Evolutionary conservation across 2,797 vertebrate genomes (phyloP), one percentile per base, ranked within the genome.

Genomic region (Masticophis lateralis): DNA sequence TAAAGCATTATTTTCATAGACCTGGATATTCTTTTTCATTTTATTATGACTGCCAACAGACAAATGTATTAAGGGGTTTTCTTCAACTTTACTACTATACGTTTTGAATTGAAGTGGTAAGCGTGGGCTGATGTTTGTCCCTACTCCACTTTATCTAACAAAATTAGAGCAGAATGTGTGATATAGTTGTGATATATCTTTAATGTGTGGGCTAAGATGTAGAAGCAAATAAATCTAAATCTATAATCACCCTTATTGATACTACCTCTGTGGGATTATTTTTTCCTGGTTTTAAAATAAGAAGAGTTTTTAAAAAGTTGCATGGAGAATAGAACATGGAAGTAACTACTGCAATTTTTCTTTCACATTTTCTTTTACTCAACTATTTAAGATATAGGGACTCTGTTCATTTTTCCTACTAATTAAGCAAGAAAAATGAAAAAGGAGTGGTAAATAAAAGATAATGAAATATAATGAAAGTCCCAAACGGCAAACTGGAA

Each of bases 1-100:
- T 90, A 57, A 27, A 92, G 60, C 55, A 13, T 86, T 57, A 14
- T 90, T 57, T 91, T 94, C 69, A 91, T 92, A 92, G 93, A 94
- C 89, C 79, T 96, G 95, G 89, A 87, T 0, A 0, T 90, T 92
- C 89, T 93, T 95, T 13, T 61, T 43, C 0, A 57, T 88, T 94
- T 94, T 3, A 63, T 56, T 61, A 43, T 93, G 94, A 91, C 37
- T 87, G 10, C 53, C 91, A 94, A 47, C 2, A 79, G 4, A 8
- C 2, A 43, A 8, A 14, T 0, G 27, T 37, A 22, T 59, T 18
- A 27, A 1, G n/a, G 51, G 51, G 55, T 53, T 5, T 91, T 90
- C 16, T 95, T 88, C 55, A 63, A 86, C 27, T 37, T 83, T 25
- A 57, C 25, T 74, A 10, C 57, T 89, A 47, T 89, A 51, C 74